Evolutionary conservation across 2,888 invertebrate genomes (phyloP).

Genomic region (Microdon myrmicae): DNA sequence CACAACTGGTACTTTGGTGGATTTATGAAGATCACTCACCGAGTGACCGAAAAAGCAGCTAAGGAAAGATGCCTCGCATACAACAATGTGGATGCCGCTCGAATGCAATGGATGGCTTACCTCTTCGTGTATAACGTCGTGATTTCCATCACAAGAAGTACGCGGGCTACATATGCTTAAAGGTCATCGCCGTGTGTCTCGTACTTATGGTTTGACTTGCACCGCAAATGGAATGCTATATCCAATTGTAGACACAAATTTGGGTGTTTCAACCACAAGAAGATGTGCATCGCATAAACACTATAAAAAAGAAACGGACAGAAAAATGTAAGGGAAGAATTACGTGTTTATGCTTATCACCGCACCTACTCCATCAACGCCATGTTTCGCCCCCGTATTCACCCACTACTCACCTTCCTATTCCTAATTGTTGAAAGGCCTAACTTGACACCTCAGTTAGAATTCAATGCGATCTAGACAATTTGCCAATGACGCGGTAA

Average conservation of each 20-base stretch:
- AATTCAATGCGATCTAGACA: too few relatives aligned
- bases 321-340: too few relatives aligned
- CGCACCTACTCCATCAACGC: too few relatives aligned
- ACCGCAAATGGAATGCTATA: constrained; percentile 40
- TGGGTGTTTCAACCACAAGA: constrained; percentile 44
- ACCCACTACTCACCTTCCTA: too few relatives aligned
- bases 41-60: constrained; percentile 33
- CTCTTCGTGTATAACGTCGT: constrained; percentile 30
- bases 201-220: constrained; percentile 34
- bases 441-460: too few relatives aligned
- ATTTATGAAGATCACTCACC: constrained; percentile 50
- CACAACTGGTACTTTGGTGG: constrained; percentile 22
- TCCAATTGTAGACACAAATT: constrained; percentile 28
- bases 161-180: constrained; percentile 46
- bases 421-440: too few relatives aligned
- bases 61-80: constrained; percentile 10
- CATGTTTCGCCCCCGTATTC: too few relatives aligned
- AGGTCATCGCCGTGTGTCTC: constrained; percentile 34
- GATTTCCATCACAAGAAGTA: constrained; percentile 50
- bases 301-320: too few relatives aligned
- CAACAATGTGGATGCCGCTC: constrained; percentile 25
- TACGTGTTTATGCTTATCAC: too few relatives aligned
- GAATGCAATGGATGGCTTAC: constrained; percentile 27
- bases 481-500: too few relatives aligned
- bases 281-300: too few relatives aligned